Base-by-base conservation (phyloP, 2,797 vertebrate species). In the Cephalopachus bancanus region DNA sequence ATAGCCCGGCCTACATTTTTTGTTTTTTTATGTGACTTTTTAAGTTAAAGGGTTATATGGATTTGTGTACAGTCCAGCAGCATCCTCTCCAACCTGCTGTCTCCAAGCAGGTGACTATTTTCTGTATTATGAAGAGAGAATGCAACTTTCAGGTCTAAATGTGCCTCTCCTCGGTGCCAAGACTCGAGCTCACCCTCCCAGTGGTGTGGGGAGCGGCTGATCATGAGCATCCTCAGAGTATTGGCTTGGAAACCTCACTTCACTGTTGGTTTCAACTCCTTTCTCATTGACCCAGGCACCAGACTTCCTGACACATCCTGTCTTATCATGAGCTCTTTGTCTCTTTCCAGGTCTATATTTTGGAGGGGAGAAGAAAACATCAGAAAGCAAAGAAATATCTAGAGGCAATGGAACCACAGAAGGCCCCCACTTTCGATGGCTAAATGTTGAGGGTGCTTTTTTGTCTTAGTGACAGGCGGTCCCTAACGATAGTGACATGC, bases 21-120 rank as follows among this genome's bases (percentile, higher is more conserved):
- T 83, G n/a, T 86, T 95, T 33, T 97, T 94, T 93, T 97, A 60
- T 86, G 71, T 87, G 30, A 81, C 55, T 90, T 64, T 93, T 51
- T 37, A 87, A 90, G 83, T 95, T 89, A 96, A 97, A 75, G 12
- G n/a, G 93, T 80, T 93, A 19, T 85, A 74, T 78, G 49, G 28
- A 84, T 88, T 92, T 94, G 30, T 91, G 26, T 71, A 24, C 1
- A 9, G 26, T 89, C 59, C 83, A 22, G 1, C 84, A 83, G 60
- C 71, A 9, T 91, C 62, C 22, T 94, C 30, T 89, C 83, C 9
- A 59, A 30, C 30, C 19, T 71, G 3, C 59, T 55, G 16, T 69
- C 60, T 85, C 57, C 83, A 57, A 83, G 65, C 67, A 78, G 49
- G 62, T 49, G 30, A 87, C 55, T 49, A 8, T 79, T 95, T 89